Base-by-base conservation (phyloP, 2,113 vertebrate species). In the Polyodon spathula region DNA sequence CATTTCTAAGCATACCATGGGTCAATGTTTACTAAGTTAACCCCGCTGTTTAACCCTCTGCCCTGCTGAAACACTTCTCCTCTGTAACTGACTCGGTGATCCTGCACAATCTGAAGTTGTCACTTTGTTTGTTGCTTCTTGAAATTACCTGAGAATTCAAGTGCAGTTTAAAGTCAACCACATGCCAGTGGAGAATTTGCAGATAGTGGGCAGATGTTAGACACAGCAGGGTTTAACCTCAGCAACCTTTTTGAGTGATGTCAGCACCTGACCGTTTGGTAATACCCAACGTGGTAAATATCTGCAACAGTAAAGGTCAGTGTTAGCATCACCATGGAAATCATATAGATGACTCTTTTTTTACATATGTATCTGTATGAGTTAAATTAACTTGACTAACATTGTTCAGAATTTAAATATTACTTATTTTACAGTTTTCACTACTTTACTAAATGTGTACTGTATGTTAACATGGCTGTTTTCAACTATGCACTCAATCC, bases 191-290 rank as follows among this genome's bases (percentile, higher is more conserved):
- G 37, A 57, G 62, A 0, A 37, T 40, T 37, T 63, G 73, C 74
- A n/a, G 8, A 61, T 76, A 66, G 63, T 43, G 66, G 73, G 82
- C 81, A 81, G 15, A 76, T 72, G 8, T 67, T 81, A 85, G 79
- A 86, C 84, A 82, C 10, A 89, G 94, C 93, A 88, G 90, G 86
- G 82, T 70, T 90, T 98, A 97, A 88, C 93, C 94, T 99, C 96
- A 99, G 94, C 96, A 98, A 59, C 93, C 94, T 0, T 81, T 60
- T 71, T 89, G 82, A 2, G 66, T 66, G 85, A 96, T 84, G 79
- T 89, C 87, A 50, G 83, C 85, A 15, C 95, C 93, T 0, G 92
- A 97, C 0, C 89, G 68, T 77, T 95, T 99, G 4, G 90, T 92
- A 63, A 93, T 84, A 1, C 89, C 82, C 93, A 99, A 51, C 0